Percentiles rank a stretch among this genome's conserved stretches.
Conservation (phyloP, 1,140 invertebrate species). For the Copidosoma floridanum region DNA sequence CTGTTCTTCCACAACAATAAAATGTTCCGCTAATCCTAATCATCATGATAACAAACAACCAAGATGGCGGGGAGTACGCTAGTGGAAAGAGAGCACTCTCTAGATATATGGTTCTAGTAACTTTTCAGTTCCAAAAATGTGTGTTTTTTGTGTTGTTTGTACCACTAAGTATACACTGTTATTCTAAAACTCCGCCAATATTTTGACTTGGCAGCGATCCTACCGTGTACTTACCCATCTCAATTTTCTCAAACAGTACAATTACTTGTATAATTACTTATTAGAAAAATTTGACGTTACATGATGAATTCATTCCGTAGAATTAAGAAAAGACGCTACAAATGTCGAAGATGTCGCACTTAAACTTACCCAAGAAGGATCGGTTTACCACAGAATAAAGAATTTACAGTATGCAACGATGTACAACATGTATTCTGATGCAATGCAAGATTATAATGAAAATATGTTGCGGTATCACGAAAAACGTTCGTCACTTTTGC, state of each 20-base stretch:
- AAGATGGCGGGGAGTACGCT: slow-evolving; percentile 19
- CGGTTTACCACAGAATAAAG: slow-evolving; percentile 51
- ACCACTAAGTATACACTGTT: no score
- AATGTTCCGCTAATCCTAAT: no score
- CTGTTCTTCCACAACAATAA: no score
- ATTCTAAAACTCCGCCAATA: no score
- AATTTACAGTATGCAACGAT: slow-evolving; percentile 56
- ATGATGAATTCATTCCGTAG: slow-evolving; percentile 34
- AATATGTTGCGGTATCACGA: slow-evolving; percentile 72
- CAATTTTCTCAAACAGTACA: no score
- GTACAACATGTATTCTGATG: slow-evolving; percentile 54
- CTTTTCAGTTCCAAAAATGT: slow-evolving; percentile 1
- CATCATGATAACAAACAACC: slow-evolving; percentile 22
- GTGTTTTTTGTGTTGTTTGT: no score
- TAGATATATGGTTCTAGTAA: not conserved
- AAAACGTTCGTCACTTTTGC: slow-evolving; percentile 71
- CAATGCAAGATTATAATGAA: slow-evolving; percentile 73
- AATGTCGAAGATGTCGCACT: slow-evolving; percentile 38
- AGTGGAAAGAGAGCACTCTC: not conserved
- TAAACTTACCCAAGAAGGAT: slow-evolving; percentile 32
- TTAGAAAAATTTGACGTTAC: not conserved
- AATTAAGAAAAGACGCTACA: slow-evolving; percentile 41
- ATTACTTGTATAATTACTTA: not conserved
- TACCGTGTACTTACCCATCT: no score
- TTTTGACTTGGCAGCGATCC: no score